A percentile compares a stretch with the other conserved stretches of the same genome.
Evolutionary conservation across 2,797 vertebrate species (phyloP).

Genomic region (Orestias chungarensis): DNA sequence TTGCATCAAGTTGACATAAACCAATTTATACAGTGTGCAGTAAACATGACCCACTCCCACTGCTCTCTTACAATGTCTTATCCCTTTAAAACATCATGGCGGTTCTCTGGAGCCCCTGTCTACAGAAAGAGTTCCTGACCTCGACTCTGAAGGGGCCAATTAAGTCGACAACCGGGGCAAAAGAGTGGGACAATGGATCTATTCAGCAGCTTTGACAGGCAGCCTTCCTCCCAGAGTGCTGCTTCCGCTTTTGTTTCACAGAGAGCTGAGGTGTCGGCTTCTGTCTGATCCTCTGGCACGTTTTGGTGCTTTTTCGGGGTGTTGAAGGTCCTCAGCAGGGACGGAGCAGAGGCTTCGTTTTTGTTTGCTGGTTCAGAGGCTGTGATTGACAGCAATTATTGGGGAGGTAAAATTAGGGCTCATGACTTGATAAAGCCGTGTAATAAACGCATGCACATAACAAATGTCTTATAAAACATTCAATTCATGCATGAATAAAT

Average conservation of each 20-base stretch:
- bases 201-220: slow-evolving; percentile 54
- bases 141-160: slow-evolving; percentile 59
- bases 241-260: slow-evolving; percentile 54
- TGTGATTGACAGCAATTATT: slow-evolving; percentile 71
- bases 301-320: slow-evolving; percentile 16
- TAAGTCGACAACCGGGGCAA: slow-evolving; percentile 55
- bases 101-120: slow-evolving; percentile 23
- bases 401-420: slow-evolving; percentile 45
- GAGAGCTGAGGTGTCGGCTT: slow-evolving; percentile 34
- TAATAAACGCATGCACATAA: slow-evolving; percentile 9
- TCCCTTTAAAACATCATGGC: slow-evolving; percentile 14
- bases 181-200: slow-evolving; percentile 51
- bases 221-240: slow-evolving; percentile 39
- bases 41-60: slow-evolving; percentile 48
- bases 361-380: slow-evolving; percentile 56
- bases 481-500: not conserved
- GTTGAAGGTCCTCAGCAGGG: slow-evolving; percentile 29
- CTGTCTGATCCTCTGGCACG: slow-evolving; percentile 25
- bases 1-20: slow-evolving; percentile 12
- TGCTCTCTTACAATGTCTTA: slow-evolving; percentile 19
- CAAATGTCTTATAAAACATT: slow-evolving; percentile 2
- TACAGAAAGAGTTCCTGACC: slow-evolving; percentile 47
- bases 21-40: slow-evolving; percentile 38
- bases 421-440: slow-evolving; percentile 1
- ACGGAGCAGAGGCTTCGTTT: slow-evolving; percentile 50